These are phyloP conservation scores for Yponomeuta cagnagella DNA, from an alignment of 2,888 invertebrate genomes.

Conservation along the genomic window DNA sequence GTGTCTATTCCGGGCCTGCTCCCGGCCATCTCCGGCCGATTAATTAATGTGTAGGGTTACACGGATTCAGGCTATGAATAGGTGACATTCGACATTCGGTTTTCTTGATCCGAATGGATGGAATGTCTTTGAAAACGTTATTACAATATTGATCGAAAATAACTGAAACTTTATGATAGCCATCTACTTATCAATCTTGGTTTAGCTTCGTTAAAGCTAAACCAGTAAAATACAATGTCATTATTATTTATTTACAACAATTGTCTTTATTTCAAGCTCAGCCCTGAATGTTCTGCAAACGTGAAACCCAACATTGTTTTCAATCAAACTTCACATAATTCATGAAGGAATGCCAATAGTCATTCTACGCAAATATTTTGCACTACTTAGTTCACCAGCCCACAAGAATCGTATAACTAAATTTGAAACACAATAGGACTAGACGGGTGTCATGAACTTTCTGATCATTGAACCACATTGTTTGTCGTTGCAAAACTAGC, in stretches of 20 bases:
- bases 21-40: conserved; percentile 30
- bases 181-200: no score
- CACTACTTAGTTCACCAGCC: neutral
- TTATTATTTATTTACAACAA: no score
- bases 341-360: neutral
- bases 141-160: no score
- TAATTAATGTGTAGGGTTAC: conserved; percentile 39
- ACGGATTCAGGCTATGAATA: conserved; percentile 10
- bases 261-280: no score
- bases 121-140: neutral
- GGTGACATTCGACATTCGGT: neutral
- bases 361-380: neutral
- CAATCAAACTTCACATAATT: neutral
- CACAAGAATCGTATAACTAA: neutral
- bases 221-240: no score
- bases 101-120: neutral
- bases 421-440: neutral
- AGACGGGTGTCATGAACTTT: conserved; percentile 1
- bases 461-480: conserved; percentile 56
- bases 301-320: no score
- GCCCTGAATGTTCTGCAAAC: no score
- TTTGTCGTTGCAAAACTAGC: conserved; percentile 56
- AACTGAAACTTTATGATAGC: no score
- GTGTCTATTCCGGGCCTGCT: conserved; percentile 42
- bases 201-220: no score